Percentiles rank a stretch among this genome's conserved stretches.
phyloP scores from a whole-genome alignment of 2,113 vertebrate species.

The Triplophysa siluroides region DNA sequence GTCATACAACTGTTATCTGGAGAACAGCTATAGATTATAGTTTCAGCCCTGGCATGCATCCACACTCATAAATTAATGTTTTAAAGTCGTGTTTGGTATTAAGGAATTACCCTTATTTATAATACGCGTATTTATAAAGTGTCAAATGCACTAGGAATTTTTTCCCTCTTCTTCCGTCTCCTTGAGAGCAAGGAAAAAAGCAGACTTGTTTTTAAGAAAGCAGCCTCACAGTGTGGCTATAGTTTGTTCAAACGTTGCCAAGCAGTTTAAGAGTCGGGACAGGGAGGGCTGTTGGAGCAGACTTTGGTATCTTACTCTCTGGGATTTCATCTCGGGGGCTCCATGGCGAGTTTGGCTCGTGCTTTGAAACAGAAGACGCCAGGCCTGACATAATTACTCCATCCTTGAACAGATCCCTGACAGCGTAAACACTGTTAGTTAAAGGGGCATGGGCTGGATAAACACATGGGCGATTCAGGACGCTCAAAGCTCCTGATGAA shows the following conservation, averaged over 20 bases:
- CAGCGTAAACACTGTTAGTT: conserved; percentile 50
- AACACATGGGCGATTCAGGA: conserved; percentile 2
- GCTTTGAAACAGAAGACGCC: conserved; percentile 47
- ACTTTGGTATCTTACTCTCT: conserved; percentile 47
- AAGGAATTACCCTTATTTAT: not conserved
- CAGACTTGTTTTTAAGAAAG: conserved; percentile 25
- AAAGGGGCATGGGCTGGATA: conserved; percentile 28
- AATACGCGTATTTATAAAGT: not conserved
- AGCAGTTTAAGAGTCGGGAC: conserved; percentile 29
- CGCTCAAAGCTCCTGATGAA: not conserved
- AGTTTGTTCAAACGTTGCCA: conserved; percentile 44
- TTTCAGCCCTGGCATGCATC: conserved; percentile 19
- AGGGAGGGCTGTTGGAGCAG: conserved; percentile 31
- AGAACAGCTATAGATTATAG: conserved; percentile 9
- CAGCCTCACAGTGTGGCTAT: conserved; percentile 27
- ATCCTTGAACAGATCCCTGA: conserved; percentile 50
- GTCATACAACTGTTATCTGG: not conserved
- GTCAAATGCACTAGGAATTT: conserved; percentile 9
- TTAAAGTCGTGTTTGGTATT: not conserved
- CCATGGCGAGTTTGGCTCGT: conserved; percentile 38
- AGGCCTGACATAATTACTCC: conserved; percentile 54
- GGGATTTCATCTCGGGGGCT: conserved; percentile 35
- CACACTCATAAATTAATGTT: conserved; percentile 25
- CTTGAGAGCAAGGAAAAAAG: conserved; percentile 4
- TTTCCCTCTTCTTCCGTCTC: conserved; percentile 14